Evolutionary conservation across 2,888 invertebrate species (phyloP), one percentile per base, ranked within the genome.

Genomic region (Drosophila prostipennis): DNA sequence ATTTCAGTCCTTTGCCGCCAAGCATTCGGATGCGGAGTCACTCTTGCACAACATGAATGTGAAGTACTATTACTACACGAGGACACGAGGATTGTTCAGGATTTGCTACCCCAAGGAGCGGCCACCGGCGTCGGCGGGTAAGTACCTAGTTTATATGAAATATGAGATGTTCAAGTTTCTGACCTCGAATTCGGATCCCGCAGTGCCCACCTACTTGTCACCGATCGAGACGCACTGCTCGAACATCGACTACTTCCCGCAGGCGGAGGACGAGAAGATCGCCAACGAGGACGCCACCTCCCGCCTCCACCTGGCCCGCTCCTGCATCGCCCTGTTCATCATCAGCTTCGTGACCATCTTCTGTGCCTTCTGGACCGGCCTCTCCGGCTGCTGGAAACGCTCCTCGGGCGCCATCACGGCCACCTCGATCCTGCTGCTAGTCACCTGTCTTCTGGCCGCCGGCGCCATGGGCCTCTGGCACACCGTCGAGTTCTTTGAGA

Each of bases 391-490:
- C 92, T 99, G 98, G 98, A 96, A 97, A 92, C 94, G 98, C 82
- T 98, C 98, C 53, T 96, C 98, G 8, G 97, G 97, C 77, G 97
- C 98, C 91, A 97, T 98, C 87, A 97, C 98, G 32, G 96, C 97
- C 55, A 98, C 98, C 5, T 98, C 98, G 34, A 96, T 98, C 80
- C 76, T 92, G 45, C 79, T 92, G 76, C 78, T 92, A 67, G 90
- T 91, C 55, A 90, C 92, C 96, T 98, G 98, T 92, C 93, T 98
- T 72, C 93, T 98, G 86, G 96, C 97, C 76, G 98, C 98, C 36
- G 98, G 97, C 68, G 97, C 96, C 45, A 98, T 98, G 98, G 98
- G 98, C 45, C 93, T 98, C 51, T 98, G 98, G 98, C 98, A 98
- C 91, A 98, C 97, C 57, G 98, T 98, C 32, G 98, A 98, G 92